These are phyloP conservation scores for Trididemnum nubilum DNA, from an alignment of 23 tunicate genomes.

Conservation along the genomic window DNA sequence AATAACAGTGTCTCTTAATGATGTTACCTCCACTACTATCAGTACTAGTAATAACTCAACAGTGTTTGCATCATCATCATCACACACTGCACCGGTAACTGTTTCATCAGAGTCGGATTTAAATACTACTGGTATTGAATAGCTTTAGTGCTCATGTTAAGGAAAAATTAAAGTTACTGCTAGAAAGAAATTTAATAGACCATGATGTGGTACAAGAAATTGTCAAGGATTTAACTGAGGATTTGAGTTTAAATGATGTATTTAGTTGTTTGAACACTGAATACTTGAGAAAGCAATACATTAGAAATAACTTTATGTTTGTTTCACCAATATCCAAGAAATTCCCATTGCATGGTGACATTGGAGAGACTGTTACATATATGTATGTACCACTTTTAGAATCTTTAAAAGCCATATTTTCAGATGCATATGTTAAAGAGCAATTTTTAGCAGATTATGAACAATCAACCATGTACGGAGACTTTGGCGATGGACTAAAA, in stretches of 20 bases:
- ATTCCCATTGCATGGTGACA: not conserved
- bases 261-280: not conserved
- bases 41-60: not conserved
- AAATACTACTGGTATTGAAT: not conserved
- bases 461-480: not conserved
- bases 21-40: too few species aligned
- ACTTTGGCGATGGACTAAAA: not conserved
- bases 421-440: not conserved
- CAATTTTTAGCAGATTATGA: constrained; percentile 30
- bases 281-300: not conserved
- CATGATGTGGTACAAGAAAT: not conserved
- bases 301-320: not conserved
- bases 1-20: constrained; percentile 1
- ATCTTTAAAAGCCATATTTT: constrained; percentile 27
- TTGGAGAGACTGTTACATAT: not conserved
- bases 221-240: not conserved
- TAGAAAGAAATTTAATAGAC: not conserved
- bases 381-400: constrained; percentile 35
- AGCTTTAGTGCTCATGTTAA: not conserved
- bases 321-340: not conserved
- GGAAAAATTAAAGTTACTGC: not conserved
- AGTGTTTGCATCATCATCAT: not conserved
- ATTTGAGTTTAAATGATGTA: not conserved
- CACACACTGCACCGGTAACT: not conserved
- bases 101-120: not conserved